A percentile compares a stretch with the other conserved stretches of the same genome.
These are phyloP conservation scores for Lagria hirta DNA, from an alignment of 2,888 invertebrate species.

Conservation along the genomic window DNA sequence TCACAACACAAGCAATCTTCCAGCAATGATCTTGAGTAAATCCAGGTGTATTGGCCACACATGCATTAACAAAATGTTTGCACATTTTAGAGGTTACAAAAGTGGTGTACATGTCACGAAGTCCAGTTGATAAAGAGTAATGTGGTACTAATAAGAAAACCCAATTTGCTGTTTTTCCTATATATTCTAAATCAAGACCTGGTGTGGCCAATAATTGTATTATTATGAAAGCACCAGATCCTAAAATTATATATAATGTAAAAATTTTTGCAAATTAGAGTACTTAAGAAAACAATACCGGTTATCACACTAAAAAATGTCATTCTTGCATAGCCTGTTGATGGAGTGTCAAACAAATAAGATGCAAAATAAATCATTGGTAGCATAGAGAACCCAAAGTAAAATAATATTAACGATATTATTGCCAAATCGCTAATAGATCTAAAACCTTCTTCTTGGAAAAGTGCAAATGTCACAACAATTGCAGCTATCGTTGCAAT, in stretches of 20 bases:
- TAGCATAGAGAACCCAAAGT: slow-evolving; percentile 72
- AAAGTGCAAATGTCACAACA: slow-evolving; percentile 64
- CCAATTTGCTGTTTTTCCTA: slow-evolving; percentile 64
- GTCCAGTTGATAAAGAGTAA: slow-evolving; percentile 60
- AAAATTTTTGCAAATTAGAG: neutral
- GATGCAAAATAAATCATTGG: slow-evolving; percentile 73
- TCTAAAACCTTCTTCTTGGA: slow-evolving; percentile 65
- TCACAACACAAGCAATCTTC: slow-evolving; percentile 39
- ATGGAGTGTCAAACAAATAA: slow-evolving; percentile 68
- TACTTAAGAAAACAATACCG: slow-evolving; percentile 60
- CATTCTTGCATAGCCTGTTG: slow-evolving; percentile 73
- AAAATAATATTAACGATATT: slow-evolving; percentile 63
- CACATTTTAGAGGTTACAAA: slow-evolving; percentile 36
- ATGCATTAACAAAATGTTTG: slow-evolving; percentile 14
- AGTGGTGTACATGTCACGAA: slow-evolving; percentile 48
- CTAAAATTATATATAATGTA: slow-evolving; percentile 56
- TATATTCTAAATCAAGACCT: slow-evolving; percentile 59
- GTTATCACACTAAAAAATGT: slow-evolving; percentile 72
- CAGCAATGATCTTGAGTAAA: slow-evolving; percentile 39
- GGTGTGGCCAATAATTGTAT: slow-evolving; percentile 68
- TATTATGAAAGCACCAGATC: slow-evolving; percentile 70
- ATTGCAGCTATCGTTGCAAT: slow-evolving; percentile 60
- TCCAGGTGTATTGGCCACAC: neutral
- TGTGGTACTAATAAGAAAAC: slow-evolving; percentile 72
- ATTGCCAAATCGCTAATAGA: slow-evolving; percentile 58